Evolutionary conservation across 2,797 vertebrate genomes (phyloP).

Genomic region (Molossus molossus): DNA sequence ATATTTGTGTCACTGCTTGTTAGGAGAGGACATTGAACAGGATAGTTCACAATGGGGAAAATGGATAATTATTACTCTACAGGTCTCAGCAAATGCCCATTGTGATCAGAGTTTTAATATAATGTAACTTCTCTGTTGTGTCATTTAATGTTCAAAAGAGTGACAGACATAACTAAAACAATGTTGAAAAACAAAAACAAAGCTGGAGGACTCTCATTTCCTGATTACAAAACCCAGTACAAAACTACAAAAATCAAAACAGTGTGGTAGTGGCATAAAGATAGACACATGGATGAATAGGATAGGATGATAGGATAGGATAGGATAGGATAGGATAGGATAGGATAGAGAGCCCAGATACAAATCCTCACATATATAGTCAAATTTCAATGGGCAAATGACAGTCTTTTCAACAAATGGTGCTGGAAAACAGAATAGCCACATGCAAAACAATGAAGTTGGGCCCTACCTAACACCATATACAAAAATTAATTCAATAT

Average conservation of each 20-base stretch:
- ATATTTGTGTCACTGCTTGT: no score
- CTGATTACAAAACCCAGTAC: not conserved
- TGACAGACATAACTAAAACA: not conserved
- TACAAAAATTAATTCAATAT: not conserved
- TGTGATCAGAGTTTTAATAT: no score
- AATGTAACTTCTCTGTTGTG: no score
- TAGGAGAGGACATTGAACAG: no score
- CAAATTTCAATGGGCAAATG: not conserved
- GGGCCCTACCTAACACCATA: not conserved
- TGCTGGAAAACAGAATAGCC: not conserved
- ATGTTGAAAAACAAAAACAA: not conserved
- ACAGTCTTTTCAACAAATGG: not conserved
- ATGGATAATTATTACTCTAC: no score
- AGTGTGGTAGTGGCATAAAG: not conserved
- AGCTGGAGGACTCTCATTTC: not conserved
- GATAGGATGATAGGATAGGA: not conserved
- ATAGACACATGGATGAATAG: not conserved
- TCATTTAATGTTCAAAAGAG: no score
- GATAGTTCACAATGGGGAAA: no score
- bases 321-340: not conserved
- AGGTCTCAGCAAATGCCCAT: no score
- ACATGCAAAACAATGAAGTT: not conserved
- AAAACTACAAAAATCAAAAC: not conserved
- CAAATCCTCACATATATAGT: not conserved
- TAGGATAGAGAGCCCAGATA: not conserved